Conservation (phyloP, 2,888 invertebrate species). For the Chaetoderma sp. region DNA sequence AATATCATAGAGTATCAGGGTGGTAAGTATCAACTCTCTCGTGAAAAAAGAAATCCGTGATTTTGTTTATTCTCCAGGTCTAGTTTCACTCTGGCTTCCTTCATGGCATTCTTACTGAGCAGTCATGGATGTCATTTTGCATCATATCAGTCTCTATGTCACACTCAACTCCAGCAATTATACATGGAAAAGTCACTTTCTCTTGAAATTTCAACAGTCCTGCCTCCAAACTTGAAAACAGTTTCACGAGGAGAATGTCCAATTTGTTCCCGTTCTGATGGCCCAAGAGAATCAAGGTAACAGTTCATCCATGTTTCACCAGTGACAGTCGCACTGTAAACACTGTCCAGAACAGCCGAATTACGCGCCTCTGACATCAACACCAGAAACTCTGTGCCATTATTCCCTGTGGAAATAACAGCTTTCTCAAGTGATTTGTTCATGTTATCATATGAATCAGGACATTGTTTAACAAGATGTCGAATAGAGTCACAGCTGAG, state of each 20-base stretch:
- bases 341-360: constrained; percentile 34
- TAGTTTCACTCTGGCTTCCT: constrained; percentile 29
- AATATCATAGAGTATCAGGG: too few species aligned
- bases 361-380: constrained; percentile 26
- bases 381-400: not conserved
- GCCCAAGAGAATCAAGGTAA: constrained; percentile 23
- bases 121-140: constrained; percentile 28
- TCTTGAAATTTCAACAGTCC: constrained; percentile 23
- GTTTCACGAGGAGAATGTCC: not conserved
- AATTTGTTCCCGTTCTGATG: not conserved
- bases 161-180: constrained; percentile 20
- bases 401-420: constrained; percentile 7
- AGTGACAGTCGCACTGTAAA: constrained; percentile 29
- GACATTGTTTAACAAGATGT: constrained; percentile 8
- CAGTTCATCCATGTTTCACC: constrained; percentile 28
- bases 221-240: constrained; percentile 25
- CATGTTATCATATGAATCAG: constrained; percentile 11
- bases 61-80: too few species aligned
- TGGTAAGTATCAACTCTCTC: too few species aligned
- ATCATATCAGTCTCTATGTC: constrained; percentile 30
- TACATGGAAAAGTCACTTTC: constrained; percentile 24
- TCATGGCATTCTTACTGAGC: constrained; percentile 29
- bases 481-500: constrained; percentile 1
- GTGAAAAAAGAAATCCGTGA: too few species aligned
- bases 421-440: not conserved